Base-by-base conservation (phyloP, 2,113 vertebrate species). In the Condylura cristata region DNA sequence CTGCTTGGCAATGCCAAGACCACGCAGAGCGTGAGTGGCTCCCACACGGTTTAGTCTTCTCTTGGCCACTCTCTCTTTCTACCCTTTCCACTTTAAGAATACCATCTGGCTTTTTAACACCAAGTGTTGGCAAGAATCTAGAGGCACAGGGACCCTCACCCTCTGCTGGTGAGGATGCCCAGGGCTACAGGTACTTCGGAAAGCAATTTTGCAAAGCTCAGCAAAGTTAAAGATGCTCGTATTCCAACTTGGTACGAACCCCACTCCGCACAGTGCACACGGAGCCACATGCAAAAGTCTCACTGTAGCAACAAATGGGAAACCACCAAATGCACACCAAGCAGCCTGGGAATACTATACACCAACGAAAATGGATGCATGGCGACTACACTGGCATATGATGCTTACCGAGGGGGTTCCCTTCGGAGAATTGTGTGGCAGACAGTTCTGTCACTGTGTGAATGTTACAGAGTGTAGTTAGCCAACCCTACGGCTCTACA, bases 1-100 rank as follows among this genome's bases (percentile, higher is more conserved):
- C 16, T 37, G 2, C 24, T 24, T 26, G 2, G 0, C 20, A 32
- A 60, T 1, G 32, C 39, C 58, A 9, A 12, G 0, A 8, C n/a
- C 7, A 18, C 6, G 44, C 7, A 2, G 26, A 22, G 14, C 39
- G 30, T 26, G 44, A 18, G 53, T 16, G 18, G 53, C 13, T 5
- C 56, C 63, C 37, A 71, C 37, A 37, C 26, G 28, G 1, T 24
- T 32, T 58, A 3, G 17, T 66, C 74, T 46, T 60, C 16, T 26
- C 30, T 28, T 26, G 14, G 3, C 11, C 56, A 39, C 66, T 26
- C 8, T 39, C 53, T 41, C 32, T 41, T 37, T 58, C 37, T 46
- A 53, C 87, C 51, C 41, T 46, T 63, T 56, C 22, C 7, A 76
- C 22, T 4, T 56, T 41, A 28, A 44, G 80, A 61, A 39, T 32